Percentiles rank a stretch among this genome's conserved stretches.
These are phyloP conservation scores for Trachelus tabidus DNA, from an alignment of 2,888 invertebrate genomes.

Conservation along the genomic window DNA sequence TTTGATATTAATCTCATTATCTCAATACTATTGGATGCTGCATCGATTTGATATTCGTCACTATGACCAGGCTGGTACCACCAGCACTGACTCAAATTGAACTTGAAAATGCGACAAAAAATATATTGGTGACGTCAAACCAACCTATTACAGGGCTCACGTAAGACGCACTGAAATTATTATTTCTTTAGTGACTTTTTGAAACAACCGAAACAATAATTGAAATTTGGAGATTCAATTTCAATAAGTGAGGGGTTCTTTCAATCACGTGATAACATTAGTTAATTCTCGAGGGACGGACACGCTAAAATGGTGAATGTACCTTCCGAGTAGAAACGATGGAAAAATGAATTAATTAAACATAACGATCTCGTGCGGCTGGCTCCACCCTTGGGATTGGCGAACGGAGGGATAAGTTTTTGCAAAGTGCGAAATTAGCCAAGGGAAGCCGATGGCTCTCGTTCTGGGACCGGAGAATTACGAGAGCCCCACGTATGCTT, in stretches of 20 bases:
- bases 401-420: background rate
- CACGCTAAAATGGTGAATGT: background rate
- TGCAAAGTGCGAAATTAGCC: background rate
- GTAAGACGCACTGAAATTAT: too few species aligned
- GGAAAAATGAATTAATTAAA: background rate
- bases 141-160: too few species aligned
- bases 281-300: background rate
- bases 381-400: background rate
- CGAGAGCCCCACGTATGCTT: background rate
- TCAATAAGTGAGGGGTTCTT: background rate
- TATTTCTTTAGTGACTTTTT: too few species aligned
- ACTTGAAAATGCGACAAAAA: too few species aligned
- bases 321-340: background rate
- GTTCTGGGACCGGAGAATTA: background rate
- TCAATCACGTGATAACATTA: background rate
- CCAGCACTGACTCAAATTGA: too few species aligned
- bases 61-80: too few species aligned
- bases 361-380: background rate
- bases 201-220: too few species aligned
- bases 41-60: too few species aligned
- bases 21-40: too few species aligned
- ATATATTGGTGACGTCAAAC: too few species aligned
- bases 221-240: too few species aligned
- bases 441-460: background rate
- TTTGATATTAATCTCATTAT: too few species aligned